Evolutionary conservation across 2,797 vertebrate species (phyloP), one percentile per base, ranked within the genome.

Genomic region (Smutsia gigantea): DNA sequence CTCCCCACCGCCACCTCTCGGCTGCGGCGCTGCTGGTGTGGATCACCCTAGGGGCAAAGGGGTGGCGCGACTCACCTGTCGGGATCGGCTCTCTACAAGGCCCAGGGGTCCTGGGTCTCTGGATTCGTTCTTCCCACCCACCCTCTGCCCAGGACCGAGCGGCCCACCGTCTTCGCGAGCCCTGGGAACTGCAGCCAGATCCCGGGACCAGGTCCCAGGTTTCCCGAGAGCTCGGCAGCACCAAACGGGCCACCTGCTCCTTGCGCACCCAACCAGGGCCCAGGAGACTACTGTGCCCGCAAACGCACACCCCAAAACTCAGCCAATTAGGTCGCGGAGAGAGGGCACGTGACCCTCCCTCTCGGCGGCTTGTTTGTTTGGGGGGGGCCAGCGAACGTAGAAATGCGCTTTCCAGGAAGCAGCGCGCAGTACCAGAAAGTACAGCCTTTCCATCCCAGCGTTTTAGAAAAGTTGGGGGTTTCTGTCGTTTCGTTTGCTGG

Each of bases 361-460:
- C 46, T 46, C 46, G 9, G 46, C 46, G 9, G 46, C 46, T 46
- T 46, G 46, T 46, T 46, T 46, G 46, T 46, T 46, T 46, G 0
- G 34, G 0, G 18, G 49, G 4, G 72, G 42, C 2, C 0, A 8
- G 46, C 7, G 1, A 0, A 63, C 17, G 17, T 86, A 94, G 84
- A 64, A 64, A n/a, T 9, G 15, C 0, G 69, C 57, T 34, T 39
- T 17, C 9, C 17, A 0, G 4, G 3, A 0, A 29, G 1, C 4
- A 0, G 3, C 0, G 4, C 37, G 7, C 0, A 0, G 3, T 3
- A 8, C 4, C 7, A 0, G 27, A 31, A n/a, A 0, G 3, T 17
- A 27, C 49, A 25, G 13, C 23, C 15, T 83, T 46, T 72, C 13
- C 53, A 39, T 61, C 4, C 29, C 53, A 2, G 77, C 25, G 31